Base-by-base conservation (phyloP, 2,888 invertebrate species). In the Volucella inanis region DNA sequence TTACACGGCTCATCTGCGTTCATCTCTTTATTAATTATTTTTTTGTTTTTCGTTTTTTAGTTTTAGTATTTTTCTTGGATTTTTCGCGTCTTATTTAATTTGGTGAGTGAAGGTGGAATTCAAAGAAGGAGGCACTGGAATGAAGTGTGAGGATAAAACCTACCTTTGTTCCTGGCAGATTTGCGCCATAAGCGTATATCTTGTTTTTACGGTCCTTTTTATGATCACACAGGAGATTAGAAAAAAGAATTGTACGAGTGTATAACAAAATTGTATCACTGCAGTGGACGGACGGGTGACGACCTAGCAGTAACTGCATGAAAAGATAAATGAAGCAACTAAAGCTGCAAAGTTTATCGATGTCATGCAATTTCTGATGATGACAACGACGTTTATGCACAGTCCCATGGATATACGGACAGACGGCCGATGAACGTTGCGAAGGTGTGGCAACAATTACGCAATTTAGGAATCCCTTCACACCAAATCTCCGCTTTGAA, bases 11-110 rank as follows among this genome's bases (percentile, higher is more conserved):
- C 77, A 82, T 82, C 82, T 82, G 71, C 82, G 61, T 64, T 71
- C 82, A 82, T 82, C 71, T 77, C 82, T 82, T 72, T 82, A 82
- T 82, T 77, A 82, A 77, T 82, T 82, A 76, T 61, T 77, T 81
- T 81, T 70, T 80, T 68, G 14, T 0, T n/a, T n/a, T 11, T 18
- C 43, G 18, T 61, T 31, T 14, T 39, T 59, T 59, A 11, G 10
- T 6, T n/a, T 22, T 12, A 4, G 0, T 10, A 1, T 3, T 10
- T 50, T 50, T 14, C 4, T n/a, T 6, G 31, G 6, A 31, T 6
- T 31, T 77, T 68, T 54, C 39, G 59, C 50, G 54, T 43, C 50
- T 76, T 67, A 52, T 76, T 47, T 52, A 15, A 50, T 41, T 6
- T 47, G 57, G 11, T 39, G 41, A 22, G 38, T 45, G 59, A 22